phyloP scores from a whole-genome alignment of 2,888 invertebrate genomes.

The Sussaba pulchella region DNA sequence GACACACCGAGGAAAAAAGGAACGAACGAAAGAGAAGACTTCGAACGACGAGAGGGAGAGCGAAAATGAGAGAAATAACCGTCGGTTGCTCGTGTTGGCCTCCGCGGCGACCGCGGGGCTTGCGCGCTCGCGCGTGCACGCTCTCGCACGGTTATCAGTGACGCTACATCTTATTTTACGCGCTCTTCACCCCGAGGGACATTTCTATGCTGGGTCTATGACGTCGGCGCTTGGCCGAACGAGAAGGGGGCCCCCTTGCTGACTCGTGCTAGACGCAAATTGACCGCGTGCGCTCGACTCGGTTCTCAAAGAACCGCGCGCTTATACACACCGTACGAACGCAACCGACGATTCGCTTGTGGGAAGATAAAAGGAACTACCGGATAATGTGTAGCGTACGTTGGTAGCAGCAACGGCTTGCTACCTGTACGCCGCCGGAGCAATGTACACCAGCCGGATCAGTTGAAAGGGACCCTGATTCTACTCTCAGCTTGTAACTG shows the following conservation, averaged over 20 bases:
- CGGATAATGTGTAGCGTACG: conserved; percentile 58
- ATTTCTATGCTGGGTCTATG: conserved; percentile 84
- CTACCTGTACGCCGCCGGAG: conserved; percentile 29
- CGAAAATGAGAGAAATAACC: conserved; percentile 67
- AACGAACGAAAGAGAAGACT: conserved; percentile 38
- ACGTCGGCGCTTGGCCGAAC: conserved; percentile 80
- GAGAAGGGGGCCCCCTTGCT: conserved; percentile 75
- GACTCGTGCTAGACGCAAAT: conserved; percentile 83
- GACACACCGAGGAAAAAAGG: conserved; percentile 46
- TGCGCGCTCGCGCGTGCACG: too few relatives aligned
- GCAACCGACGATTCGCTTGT: conserved; percentile 56
- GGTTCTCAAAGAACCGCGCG: conserved; percentile 42
- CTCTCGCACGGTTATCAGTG: conserved; percentile 83
- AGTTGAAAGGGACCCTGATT: conserved; percentile 62
- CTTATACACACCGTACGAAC: not conserved
- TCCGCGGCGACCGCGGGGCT: conserved; percentile 44
- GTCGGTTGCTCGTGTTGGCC: conserved; percentile 58
- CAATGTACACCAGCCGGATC: conserved; percentile 51
- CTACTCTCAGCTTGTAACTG: conserved; percentile 27
- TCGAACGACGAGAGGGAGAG: conserved; percentile 33
- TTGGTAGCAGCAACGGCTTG: conserved; percentile 44
- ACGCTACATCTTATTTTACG: conserved; percentile 84
- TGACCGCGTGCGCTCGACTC: conserved; percentile 77
- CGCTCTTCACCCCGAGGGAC: conserved; percentile 81
- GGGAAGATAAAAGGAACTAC: conserved; percentile 65